A percentile compares a stretch with the other conserved stretches of the same genome.
Conservation (phyloP, 2,797 vertebrate genomes). For the Lutjanus argentimaculatus region DNA sequence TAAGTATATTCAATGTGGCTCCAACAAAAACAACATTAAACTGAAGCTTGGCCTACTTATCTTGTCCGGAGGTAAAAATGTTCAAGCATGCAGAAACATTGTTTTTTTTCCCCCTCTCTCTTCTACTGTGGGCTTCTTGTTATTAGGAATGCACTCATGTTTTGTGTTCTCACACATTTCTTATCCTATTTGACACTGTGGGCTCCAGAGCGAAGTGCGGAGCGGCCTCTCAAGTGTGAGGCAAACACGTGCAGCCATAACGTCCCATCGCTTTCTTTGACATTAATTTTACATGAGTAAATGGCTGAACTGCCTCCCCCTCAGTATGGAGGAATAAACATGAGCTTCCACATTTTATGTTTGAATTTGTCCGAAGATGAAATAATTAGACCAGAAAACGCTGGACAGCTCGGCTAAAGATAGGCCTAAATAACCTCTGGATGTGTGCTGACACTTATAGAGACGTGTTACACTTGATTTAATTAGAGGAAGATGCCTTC, state of each 20-base stretch:
- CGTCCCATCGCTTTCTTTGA: conserved; percentile 71
- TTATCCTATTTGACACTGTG: conserved; percentile 75
- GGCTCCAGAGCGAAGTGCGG: conserved; percentile 64
- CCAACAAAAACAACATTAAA: conserved; percentile 61
- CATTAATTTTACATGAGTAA: conserved; percentile 82
- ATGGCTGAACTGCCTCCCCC: conserved; percentile 66
- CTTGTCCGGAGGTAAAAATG: conserved; percentile 72
- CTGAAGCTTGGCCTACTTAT: conserved; percentile 82
- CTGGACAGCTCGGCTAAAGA: conserved; percentile 23
- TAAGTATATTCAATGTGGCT: conserved; percentile 39
- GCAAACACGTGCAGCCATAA: conserved; percentile 76
- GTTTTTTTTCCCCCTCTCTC: neutral
- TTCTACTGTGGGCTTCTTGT: conserved; percentile 53
- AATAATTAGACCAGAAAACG: conserved; percentile 66
- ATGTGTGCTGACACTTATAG: conserved; percentile 42
- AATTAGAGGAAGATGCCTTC: conserved; percentile 26
- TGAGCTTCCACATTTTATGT: conserved; percentile 54
- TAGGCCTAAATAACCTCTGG: conserved; percentile 26
- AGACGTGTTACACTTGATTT: conserved; percentile 42
- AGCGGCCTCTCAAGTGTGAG: conserved; percentile 68
- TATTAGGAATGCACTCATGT: conserved; percentile 68
- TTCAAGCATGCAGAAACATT: conserved; percentile 69
- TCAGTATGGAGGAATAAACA: conserved; percentile 71
- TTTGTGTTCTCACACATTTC: conserved; percentile 68
- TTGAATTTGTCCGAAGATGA: conserved; percentile 55